phyloP scores from a whole-genome alignment of 2,888 invertebrate genomes.

The Marronus borbonicus region DNA sequence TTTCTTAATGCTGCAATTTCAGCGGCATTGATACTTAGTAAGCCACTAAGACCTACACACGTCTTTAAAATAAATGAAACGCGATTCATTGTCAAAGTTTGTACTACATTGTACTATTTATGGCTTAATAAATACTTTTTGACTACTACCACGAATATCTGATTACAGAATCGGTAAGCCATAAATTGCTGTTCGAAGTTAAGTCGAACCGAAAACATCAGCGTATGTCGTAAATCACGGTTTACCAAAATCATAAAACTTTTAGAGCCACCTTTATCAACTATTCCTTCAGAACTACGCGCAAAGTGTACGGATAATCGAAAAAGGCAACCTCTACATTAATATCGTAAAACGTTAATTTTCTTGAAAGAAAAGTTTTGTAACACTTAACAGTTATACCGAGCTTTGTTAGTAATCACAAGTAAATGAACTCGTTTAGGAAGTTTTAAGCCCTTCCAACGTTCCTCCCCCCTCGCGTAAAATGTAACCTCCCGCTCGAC shows the following conservation, averaged over 20 bases:
- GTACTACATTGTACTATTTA: too few species aligned
- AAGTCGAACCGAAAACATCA: too few species aligned
- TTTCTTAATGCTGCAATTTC: too few species aligned
- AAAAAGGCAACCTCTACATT: slow-evolving; percentile 19
- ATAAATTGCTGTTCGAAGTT: too few species aligned
- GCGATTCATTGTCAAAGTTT: too few species aligned
- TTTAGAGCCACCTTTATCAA: background rate
- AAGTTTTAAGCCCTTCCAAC: slow-evolving; percentile 31
- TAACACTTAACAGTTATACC: slow-evolving; percentile 31
- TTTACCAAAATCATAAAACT: background rate
- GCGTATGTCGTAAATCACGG: too few species aligned
- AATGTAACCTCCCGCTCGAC: background rate
- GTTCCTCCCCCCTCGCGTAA: background rate
- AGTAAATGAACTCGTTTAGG: slow-evolving; percentile 41
- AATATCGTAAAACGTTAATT: slow-evolving; percentile 39
- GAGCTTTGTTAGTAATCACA: slow-evolving; percentile 40
- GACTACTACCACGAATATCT: too few species aligned
- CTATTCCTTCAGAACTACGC: background rate
- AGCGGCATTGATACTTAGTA: too few species aligned
- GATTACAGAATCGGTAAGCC: too few species aligned
- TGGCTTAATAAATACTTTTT: too few species aligned
- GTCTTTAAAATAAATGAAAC: too few species aligned
- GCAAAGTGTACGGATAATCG: background rate
- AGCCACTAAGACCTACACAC: too few species aligned
- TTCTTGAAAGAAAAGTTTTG: slow-evolving; percentile 35